These are phyloP conservation scores for Chelonoidis abingdonii DNA, from an alignment of 2,113 vertebrate species.

Conservation along the genomic window DNA sequence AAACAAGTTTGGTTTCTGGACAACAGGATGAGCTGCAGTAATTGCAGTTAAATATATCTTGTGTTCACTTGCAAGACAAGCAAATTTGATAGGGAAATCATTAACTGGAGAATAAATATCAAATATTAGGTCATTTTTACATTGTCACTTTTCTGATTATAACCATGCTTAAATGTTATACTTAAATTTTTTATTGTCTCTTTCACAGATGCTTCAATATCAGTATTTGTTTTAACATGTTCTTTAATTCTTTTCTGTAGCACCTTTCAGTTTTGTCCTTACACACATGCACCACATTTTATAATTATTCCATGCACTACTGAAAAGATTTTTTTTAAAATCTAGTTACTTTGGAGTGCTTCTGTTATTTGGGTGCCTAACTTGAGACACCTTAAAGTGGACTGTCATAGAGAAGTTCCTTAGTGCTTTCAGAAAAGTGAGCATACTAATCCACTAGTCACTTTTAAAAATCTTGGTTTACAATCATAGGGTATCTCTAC, in stretches of 20 bases:
- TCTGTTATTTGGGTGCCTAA: neutral
- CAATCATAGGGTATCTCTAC: neutral
- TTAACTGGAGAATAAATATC: neutral
- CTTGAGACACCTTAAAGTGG: neutral
- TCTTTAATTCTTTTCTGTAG: neutral
- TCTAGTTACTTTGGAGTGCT: neutral
- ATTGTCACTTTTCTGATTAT: neutral
- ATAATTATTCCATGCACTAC: neutral
- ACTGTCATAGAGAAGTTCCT: slow-evolving; percentile 25
- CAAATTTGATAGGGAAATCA: neutral
- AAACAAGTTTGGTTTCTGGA: neutral
- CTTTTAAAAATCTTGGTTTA: neutral
- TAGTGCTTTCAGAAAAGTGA: neutral
- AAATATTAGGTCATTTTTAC: neutral
- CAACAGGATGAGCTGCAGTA: neutral
- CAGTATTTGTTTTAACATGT: neutral
- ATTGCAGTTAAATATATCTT: neutral
- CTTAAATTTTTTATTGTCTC: neutral
- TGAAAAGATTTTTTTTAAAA: neutral
- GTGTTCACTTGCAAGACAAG: neutral
- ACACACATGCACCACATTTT: neutral
- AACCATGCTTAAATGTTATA: neutral
- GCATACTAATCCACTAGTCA: slow-evolving; percentile 28
- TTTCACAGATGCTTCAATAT: neutral
- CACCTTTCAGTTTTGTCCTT: neutral